Conservation (phyloP, 2,888 invertebrate genomes). For the Himalopsyche anomala region DNA sequence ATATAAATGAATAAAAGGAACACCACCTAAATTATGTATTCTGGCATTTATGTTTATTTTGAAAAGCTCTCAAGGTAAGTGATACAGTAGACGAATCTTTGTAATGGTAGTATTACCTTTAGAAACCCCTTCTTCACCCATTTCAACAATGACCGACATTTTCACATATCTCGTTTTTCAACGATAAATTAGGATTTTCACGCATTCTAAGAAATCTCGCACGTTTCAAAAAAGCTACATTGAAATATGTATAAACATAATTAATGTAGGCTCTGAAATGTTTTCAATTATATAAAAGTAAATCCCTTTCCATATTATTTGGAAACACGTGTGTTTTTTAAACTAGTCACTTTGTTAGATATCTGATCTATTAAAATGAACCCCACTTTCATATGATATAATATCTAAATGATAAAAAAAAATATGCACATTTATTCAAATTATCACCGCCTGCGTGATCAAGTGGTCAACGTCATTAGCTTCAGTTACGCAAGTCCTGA, state of each 20-base stretch:
- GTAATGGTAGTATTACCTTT: background rate
- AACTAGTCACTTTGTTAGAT: background rate
- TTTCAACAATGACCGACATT: background rate
- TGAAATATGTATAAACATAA: conserved; percentile 13
- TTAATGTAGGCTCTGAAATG: background rate
- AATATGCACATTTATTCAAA: too few relatives aligned
- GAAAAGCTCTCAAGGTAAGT: conserved; percentile 17
- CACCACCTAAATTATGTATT: too few relatives aligned
- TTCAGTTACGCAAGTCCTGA: too few relatives aligned
- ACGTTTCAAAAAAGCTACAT: background rate
- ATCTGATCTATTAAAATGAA: too few relatives aligned
- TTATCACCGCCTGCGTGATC: too few relatives aligned
- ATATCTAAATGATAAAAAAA: too few relatives aligned
- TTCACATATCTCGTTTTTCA: background rate
- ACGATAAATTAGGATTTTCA: background rate
- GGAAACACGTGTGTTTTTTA: background rate
- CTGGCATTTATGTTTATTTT: background rate
- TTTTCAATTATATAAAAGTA: background rate
- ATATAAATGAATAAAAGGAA: too few relatives aligned
- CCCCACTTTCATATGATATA: too few relatives aligned
- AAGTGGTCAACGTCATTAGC: too few relatives aligned
- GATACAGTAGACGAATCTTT: background rate
- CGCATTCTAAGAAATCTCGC: conserved; percentile 2
- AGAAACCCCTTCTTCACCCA: background rate
- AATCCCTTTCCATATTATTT: background rate